Evolutionary conservation across 2,113 vertebrate species (phyloP), one percentile per base, ranked within the genome.

Genomic region (Sarotherodon lohbergeri): DNA sequence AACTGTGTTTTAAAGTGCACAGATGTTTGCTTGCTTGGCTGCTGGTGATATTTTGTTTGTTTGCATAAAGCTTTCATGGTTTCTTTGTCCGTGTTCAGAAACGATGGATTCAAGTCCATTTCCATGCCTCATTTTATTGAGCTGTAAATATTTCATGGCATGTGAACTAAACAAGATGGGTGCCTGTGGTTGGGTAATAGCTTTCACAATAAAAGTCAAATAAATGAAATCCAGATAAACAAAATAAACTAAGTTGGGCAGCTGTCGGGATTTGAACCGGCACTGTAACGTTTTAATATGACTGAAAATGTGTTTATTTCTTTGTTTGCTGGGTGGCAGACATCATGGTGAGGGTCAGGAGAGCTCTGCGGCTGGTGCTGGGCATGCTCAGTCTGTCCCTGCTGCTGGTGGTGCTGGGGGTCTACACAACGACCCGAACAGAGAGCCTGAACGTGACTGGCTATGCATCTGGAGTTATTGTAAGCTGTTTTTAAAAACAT

Each of bases 381-480:
- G 86, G 88, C 82, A 95, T 96, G 93, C 90, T 97, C 78, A 81
- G 90, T 88, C 88, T 96, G 61, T 96, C 96, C 29, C 82, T 96
- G 79, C 81, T 96, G 63, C 83, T 96, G 80, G 89, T 95, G 59
- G 91, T 88, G 59, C 85, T 96, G 52, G 96, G 96, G 4, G 83
- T 92, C 81, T 96, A 96, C 93, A 92, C 87, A 19, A 94, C 92
- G 0, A 96, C 95, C 4, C 90, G 90, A 1, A 94, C 95, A 27
- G 95, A 96, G 86, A 96, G 94, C 81, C 84, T 97, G 79, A 91
- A 71, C 4, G 90, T 96, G 68, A 92, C 91, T 4, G 95, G 96
- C 36, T 96, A 95, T 48, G 22, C 17, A 29, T 95, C 96, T 43
- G 96, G 96, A 85, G 85, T 95, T 19, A 93, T 96, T 84, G 96